Conservation (phyloP, 2,797 vertebrate genomes). For the Dryobates pubescens region DNA sequence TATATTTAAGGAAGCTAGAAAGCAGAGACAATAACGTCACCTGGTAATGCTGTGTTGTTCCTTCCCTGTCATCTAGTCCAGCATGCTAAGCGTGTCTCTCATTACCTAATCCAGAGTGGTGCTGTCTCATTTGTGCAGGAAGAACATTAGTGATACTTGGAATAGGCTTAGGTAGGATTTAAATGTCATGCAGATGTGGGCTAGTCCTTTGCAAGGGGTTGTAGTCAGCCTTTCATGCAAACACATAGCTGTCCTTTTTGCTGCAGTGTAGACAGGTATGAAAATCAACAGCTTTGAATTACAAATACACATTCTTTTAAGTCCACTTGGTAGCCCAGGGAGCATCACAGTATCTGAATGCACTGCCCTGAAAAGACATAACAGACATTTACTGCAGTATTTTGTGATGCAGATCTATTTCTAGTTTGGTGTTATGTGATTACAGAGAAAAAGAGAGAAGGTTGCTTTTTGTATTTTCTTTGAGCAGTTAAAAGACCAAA, state of each 20-base stretch:
- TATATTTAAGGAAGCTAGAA: background rate
- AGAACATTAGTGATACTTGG: constrained; percentile 27
- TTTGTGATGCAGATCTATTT: background rate
- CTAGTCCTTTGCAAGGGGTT: background rate
- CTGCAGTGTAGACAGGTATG: background rate
- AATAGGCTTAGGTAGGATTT: constrained; percentile 20
- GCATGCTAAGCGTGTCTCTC: background rate
- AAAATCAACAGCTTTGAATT: background rate
- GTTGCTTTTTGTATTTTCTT: background rate
- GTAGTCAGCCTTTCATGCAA: background rate
- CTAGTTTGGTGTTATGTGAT: background rate
- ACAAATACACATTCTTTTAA: background rate
- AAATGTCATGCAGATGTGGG: constrained; percentile 3
- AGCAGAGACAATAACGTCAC: background rate
- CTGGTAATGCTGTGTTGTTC: background rate
- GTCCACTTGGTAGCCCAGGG: background rate
- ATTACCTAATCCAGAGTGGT: background rate
- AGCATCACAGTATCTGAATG: background rate
- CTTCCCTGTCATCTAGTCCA: background rate
- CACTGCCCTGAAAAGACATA: background rate
- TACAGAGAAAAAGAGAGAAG: background rate
- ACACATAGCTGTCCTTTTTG: background rate
- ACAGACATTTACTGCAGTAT: background rate
- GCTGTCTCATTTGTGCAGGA: constrained; percentile 10
- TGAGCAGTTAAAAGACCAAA: background rate